Conservation (phyloP, 2,113 vertebrate genomes). For the Microcebus ravelobensis region DNA sequence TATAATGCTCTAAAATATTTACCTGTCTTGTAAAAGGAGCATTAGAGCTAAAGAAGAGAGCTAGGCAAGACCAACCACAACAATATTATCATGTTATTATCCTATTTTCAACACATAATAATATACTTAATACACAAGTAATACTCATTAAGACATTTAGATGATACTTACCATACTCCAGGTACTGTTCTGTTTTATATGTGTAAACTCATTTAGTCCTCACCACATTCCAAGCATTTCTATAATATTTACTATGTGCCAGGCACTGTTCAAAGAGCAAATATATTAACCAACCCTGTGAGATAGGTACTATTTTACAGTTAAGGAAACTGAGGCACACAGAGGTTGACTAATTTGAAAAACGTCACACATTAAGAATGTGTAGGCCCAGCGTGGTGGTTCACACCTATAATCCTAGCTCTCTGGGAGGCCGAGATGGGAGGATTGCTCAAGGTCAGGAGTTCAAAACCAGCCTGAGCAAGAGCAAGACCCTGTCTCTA, state of each 20-base stretch:
- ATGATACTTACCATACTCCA: background rate
- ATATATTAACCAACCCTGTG: background rate
- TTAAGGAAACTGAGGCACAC: background rate
- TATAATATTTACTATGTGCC: background rate
- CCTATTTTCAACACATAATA: background rate
- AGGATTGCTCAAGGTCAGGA: too few relatives aligned
- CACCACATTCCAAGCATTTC: background rate
- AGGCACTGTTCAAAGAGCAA: background rate
- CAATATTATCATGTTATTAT: background rate
- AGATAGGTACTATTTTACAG: background rate
- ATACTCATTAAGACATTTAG: background rate
- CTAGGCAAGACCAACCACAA: background rate
- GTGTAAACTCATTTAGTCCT: background rate
- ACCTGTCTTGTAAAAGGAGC: background rate
- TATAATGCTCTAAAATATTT: slow-evolving; percentile 21
- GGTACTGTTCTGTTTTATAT: background rate
- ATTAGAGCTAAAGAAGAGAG: background rate
- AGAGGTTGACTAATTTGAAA: background rate
- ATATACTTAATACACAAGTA: background rate
- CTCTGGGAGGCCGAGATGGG: too few relatives aligned
- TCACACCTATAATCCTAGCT: too few relatives aligned
- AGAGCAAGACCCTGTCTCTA: too few relatives aligned
- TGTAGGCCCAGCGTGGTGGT: background rate
- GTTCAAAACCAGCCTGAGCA: too few relatives aligned
- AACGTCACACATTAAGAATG: background rate